These are phyloP conservation scores for Campaea margaritaria DNA, from an alignment of 2,888 invertebrate species.

Conservation along the genomic window DNA sequence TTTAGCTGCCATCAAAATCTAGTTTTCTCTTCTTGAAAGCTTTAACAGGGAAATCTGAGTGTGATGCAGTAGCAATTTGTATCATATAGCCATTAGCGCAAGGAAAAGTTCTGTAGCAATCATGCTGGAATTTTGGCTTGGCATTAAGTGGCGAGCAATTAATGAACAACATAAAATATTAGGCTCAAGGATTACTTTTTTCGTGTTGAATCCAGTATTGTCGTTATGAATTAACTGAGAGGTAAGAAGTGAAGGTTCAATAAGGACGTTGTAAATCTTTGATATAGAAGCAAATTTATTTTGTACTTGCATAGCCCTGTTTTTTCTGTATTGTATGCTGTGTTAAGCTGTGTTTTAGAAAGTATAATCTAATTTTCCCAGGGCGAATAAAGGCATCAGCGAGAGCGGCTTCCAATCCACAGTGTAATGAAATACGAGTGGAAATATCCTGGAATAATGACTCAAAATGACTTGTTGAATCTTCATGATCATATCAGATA, in stretches of 20 bases:
- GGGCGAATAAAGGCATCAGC: conserved; percentile 8
- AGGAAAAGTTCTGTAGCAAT: conserved; percentile 4
- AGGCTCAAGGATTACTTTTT: too few relatives aligned
- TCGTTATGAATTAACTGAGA: too few relatives aligned
- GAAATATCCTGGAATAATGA: background rate
- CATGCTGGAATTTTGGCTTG: conserved; percentile 2
- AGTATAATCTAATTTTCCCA: conserved; percentile 9
- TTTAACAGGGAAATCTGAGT: background rate
- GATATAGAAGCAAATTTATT: too few relatives aligned
- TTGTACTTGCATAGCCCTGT: too few relatives aligned
- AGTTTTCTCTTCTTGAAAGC: background rate
- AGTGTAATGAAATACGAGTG: background rate
- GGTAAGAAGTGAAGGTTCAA: too few relatives aligned
- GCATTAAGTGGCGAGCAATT: too few relatives aligned
- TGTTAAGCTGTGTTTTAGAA: too few relatives aligned
- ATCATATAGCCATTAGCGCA: conserved; percentile 21
- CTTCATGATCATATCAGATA: too few relatives aligned
- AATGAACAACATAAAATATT: too few relatives aligned
- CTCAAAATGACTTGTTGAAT: background rate
- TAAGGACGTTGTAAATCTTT: too few relatives aligned
- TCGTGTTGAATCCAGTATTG: too few relatives aligned
- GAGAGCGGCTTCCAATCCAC: background rate
- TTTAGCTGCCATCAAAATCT: conserved; percentile 12
- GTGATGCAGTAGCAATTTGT: conserved; percentile 31
- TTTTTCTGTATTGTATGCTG: too few relatives aligned